Evolutionary conservation across 2,797 vertebrate species (phyloP).

Genomic region (Enteromius thamalakanensis): DNA sequence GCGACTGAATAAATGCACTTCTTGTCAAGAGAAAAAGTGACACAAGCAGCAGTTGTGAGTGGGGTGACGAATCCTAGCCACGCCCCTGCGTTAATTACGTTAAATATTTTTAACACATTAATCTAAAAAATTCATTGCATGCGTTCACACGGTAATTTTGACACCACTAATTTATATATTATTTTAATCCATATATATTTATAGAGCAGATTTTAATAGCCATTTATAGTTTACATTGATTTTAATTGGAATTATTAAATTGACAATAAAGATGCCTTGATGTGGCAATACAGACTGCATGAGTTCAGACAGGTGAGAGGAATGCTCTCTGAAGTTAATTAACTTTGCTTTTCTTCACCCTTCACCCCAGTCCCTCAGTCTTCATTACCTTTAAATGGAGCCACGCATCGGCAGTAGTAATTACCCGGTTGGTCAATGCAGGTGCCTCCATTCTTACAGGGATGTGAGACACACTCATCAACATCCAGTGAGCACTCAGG

Average conservation of each 20-base stretch:
- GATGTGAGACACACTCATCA: slow-evolving; percentile 81
- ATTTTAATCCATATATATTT: background rate
- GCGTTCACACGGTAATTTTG: too few species aligned
- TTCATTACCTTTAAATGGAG: slow-evolving; percentile 93
- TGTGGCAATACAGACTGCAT: slow-evolving; percentile 72
- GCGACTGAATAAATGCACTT: too few species aligned
- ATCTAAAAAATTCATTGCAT: too few species aligned
- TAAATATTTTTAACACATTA: too few species aligned
- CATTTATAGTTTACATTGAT: background rate
- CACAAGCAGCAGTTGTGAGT: too few species aligned
- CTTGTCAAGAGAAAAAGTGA: too few species aligned
- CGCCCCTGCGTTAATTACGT: too few species aligned
- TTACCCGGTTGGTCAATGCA: slow-evolving; percentile 87
- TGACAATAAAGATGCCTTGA: slow-evolving; percentile 69
- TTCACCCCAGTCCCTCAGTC: slow-evolving; percentile 71
- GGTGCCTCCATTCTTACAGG: slow-evolving; percentile 83
- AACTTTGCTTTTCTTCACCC: slow-evolving; percentile 77
- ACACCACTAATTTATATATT: too few species aligned
- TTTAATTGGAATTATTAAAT: slow-evolving; percentile 9
- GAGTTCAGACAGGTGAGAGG: slow-evolving; percentile 82
- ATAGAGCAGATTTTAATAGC: background rate
- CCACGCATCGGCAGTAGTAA: slow-evolving; percentile 86
- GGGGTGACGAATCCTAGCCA: too few species aligned
- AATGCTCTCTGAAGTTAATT: slow-evolving; percentile 86
- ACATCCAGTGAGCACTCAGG: slow-evolving; percentile 78